These are phyloP conservation scores for Musca vetustissima DNA, from an alignment of 1,140 invertebrate genomes.

Conservation along the genomic window DNA sequence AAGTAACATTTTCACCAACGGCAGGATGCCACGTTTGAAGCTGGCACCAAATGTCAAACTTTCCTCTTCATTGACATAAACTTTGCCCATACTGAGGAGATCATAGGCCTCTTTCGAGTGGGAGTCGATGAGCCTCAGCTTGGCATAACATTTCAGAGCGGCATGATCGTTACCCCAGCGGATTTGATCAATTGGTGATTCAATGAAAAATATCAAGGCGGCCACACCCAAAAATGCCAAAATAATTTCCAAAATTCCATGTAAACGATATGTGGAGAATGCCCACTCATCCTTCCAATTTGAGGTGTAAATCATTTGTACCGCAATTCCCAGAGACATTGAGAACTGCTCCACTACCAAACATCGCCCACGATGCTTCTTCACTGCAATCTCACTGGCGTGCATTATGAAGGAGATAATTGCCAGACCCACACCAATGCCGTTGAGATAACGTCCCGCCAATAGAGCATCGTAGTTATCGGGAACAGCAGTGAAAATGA, in stretches of 20 bases:
- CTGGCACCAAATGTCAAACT: neutral
- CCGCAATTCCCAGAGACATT: slow-evolving; percentile 35
- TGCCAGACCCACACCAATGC: slow-evolving; percentile 38
- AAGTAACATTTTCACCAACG: slow-evolving; percentile 17
- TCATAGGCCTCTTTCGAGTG: neutral
- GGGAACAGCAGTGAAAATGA: slow-evolving; percentile 42
- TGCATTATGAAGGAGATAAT: slow-evolving; percentile 44
- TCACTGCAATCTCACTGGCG: slow-evolving; percentile 38
- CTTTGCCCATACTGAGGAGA: slow-evolving; percentile 1
- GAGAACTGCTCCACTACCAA: slow-evolving; percentile 39
- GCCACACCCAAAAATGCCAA: slow-evolving; percentile 31
- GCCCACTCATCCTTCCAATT: slow-evolving; percentile 24
- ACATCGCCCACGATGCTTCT: slow-evolving; percentile 34
- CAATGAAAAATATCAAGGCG: slow-evolving; percentile 16
- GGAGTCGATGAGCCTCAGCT: neutral
- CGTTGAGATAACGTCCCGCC: slow-evolving; percentile 45
- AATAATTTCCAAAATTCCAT: slow-evolving; percentile 43
- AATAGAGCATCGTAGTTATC: slow-evolving; percentile 32
- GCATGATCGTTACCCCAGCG: slow-evolving; percentile 37
- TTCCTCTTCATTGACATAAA: slow-evolving; percentile 4
- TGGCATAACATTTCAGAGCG: slow-evolving; percentile 25
- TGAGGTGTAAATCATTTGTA: slow-evolving; percentile 39
- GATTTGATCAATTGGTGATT: slow-evolving; percentile 43
- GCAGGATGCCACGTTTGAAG: neutral
- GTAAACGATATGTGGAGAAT: slow-evolving; percentile 31